phyloP scores from a whole-genome alignment of 2,113 vertebrate genomes.

The Nycticorax nycticorax region DNA sequence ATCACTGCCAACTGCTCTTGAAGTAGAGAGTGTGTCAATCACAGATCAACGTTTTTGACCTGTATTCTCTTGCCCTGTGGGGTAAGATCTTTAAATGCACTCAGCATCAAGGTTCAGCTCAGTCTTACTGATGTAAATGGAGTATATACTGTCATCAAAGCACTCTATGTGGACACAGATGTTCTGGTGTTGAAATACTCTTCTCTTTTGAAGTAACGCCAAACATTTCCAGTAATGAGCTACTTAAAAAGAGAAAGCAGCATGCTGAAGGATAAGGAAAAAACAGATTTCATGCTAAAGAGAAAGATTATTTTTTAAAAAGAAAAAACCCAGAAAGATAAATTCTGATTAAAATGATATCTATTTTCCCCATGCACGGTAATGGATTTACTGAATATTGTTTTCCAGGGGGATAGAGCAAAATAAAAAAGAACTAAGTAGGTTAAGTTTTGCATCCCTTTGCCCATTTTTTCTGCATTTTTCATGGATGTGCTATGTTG shows the following conservation, averaged over 20 bases:
- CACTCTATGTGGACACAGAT: conserved; percentile 32
- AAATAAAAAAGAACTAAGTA: not conserved
- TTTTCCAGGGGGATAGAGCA: not conserved
- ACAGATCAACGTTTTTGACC: conserved; percentile 56
- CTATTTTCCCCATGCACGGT: accelerated
- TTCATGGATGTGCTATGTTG: not conserved
- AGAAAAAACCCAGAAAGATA: not conserved
- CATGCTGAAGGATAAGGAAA: not conserved
- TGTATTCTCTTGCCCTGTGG: conserved; percentile 56
- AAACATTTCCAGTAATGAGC: conserved; percentile 36
- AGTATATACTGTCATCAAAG: conserved; percentile 59
- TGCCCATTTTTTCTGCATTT: not conserved
- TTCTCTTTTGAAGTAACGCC: conserved; percentile 52
- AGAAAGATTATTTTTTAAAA: not conserved
- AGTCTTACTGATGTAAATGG: conserved; percentile 54
- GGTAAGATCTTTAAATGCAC: conserved; percentile 61
- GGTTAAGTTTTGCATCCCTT: not conserved
- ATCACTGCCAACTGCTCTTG: conserved; percentile 58
- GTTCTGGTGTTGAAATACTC: conserved; percentile 58
- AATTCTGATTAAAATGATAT: not conserved
- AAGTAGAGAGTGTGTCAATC: conserved; percentile 42
- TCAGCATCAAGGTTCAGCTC: conserved; percentile 49
- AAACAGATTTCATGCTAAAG: not conserved
- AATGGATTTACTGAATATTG: not conserved
- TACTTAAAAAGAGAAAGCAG: conserved; percentile 6